phyloP scores from a whole-genome alignment of 2,888 invertebrate species.

The Tuta absoluta region DNA sequence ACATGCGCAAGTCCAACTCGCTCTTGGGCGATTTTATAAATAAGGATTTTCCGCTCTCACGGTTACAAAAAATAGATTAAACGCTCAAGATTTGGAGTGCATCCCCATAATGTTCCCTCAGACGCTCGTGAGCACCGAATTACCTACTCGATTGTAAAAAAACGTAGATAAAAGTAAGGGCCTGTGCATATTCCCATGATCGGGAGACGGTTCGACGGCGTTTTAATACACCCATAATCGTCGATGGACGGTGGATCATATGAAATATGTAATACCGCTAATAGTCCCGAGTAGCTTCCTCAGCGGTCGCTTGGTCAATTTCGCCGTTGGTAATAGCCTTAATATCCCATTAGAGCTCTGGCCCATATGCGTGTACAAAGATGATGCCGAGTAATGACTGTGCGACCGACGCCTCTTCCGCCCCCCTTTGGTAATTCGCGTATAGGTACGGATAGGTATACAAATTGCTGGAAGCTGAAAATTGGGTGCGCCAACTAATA shows the following conservation, averaged over 20 bases:
- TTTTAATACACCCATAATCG: constrained; percentile 78
- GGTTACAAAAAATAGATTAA: constrained; percentile 50
- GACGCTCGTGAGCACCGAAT: constrained; percentile 67
- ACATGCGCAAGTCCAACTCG: too few species aligned
- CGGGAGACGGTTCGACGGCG: constrained; percentile 67
- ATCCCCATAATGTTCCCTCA: constrained; percentile 64
- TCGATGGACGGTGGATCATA: constrained; percentile 70
- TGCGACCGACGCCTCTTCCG: constrained; percentile 52
- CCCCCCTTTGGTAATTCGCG: constrained; percentile 52
- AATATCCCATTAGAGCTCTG: constrained; percentile 75
- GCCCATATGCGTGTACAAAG: constrained; percentile 73
- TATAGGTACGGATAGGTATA: constrained; percentile 45
- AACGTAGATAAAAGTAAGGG: constrained; percentile 68
- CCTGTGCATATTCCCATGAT: constrained; percentile 74
- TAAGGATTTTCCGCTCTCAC: constrained; percentile 48
- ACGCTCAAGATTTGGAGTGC: constrained; percentile 53
- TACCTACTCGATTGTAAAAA: constrained; percentile 75
- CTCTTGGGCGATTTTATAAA: neutral
- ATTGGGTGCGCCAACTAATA: too few species aligned
- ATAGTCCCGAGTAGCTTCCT: constrained; percentile 78
- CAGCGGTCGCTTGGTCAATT: constrained; percentile 78
- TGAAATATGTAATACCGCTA: constrained; percentile 79
- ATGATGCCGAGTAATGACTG: constrained; percentile 68
- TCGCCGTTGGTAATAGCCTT: constrained; percentile 76
- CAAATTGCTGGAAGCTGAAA: too few species aligned